Base-by-base conservation (phyloP, 1,140 invertebrate genomes). In the Tachypleus tridentatus region DNA sequence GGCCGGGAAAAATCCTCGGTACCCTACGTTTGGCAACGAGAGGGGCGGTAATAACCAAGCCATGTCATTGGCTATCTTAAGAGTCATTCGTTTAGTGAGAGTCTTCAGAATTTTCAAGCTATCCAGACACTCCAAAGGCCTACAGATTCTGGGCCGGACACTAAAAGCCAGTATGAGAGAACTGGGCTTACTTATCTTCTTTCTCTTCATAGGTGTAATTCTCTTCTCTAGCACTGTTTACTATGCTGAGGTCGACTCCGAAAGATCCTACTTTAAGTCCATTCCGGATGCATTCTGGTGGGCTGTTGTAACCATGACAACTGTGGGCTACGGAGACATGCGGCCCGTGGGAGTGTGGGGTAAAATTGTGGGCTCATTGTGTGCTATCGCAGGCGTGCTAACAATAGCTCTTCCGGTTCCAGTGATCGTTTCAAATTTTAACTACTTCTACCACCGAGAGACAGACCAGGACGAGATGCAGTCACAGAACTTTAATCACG, bases 391-490 rank as follows among this genome's bases (percentile, higher is more conserved):
- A 77, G 96, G 97, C 82, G 95, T 98, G 70, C 83, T 98, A 77
- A 97, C 94, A 74, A 97, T 98, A 77, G 93, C 95, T 63, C 84
- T 99, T 73, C 95, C 96, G 67, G 96, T 99, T 73, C 95, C 96
- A 78, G 95, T 97, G 85, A 96, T 97, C 80, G 70, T 72, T n/a
- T 71, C 94, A 79, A 99, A 99, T 83, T 99, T 99, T 85, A 98
- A 98, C 81, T 99, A 99, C 83, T 99, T 98, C 85, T 99, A 99
- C 84, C 94, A 98, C 80, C 87, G 95, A 77, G 95, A 98, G 83
- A 97, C 93, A 73, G 94, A 98, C 80, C 93, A 95, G 80, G 93
- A 95, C 79, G 92, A 95, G 81, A 93, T 95, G 91, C 91, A 95
- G 82, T 93, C 90, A 73, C 91, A 94, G 81, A 95, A 95, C 82